A percentile compares a stretch with the other conserved stretches of the same genome.
Conservation (phyloP, 2,797 vertebrate genomes). For the Nyctibius grandis region DNA sequence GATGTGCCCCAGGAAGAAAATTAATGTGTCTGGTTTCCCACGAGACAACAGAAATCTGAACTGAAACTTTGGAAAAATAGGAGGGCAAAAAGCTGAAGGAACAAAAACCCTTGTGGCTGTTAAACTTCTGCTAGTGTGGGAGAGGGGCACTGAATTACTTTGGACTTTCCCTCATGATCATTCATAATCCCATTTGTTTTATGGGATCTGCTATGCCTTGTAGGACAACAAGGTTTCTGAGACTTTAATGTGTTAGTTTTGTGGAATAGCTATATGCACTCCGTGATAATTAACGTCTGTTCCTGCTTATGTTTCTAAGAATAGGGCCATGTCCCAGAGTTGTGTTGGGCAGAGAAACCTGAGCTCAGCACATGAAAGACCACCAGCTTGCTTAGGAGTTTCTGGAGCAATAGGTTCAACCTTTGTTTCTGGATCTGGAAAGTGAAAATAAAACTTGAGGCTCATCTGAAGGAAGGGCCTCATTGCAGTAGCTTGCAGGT, state of each 20-base stretch:
- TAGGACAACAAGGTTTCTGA: background rate
- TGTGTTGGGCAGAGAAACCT: background rate
- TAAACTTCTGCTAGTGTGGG: background rate
- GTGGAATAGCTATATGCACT: background rate
- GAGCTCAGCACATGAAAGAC: accelerated
- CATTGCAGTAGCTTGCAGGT: background rate
- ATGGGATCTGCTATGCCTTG: background rate
- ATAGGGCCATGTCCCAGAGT: accelerated
- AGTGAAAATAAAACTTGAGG: background rate
- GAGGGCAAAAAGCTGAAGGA: background rate
- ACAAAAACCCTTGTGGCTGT: background rate
- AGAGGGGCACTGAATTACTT: background rate
- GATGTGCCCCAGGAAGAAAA: background rate
- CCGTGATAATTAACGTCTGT: accelerated
- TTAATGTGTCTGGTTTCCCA: background rate
- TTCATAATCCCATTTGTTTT: background rate
- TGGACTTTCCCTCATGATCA: accelerated
- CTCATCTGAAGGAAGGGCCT: background rate
- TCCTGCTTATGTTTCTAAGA: background rate
- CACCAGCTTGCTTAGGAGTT: background rate
- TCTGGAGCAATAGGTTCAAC: background rate
- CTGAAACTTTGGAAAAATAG: background rate
- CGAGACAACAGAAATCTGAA: background rate
- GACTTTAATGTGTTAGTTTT: background rate
- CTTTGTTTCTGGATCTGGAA: background rate